Evolutionary conservation across 1,140 invertebrate species (phyloP), one percentile per base, ranked within the genome.

Genomic region (Cyclargus thomasi): DNA sequence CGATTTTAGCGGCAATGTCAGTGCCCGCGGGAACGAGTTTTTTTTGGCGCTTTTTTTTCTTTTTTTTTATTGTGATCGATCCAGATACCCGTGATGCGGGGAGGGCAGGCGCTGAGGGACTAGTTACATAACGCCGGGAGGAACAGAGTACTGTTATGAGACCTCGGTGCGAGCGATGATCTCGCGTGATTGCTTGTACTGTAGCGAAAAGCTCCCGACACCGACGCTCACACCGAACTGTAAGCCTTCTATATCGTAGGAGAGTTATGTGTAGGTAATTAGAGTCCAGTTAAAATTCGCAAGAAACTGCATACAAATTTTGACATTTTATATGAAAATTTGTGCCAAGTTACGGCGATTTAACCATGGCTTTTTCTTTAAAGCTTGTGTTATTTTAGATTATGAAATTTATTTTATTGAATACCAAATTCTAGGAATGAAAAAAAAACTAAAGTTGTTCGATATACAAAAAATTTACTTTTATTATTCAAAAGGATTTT

Each of bases 111-210:
- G 74, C 67, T 65, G 55, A 72, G 79, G 79, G 80, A 89, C 85
- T 89, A 86, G 80, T 89, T 88, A 82, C 84, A 78, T 89, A 88
- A 89, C 75, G 75, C 53, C 72, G 74, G 79, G 78, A 82, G 78
- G 72, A 76, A 71, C 53, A 74, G 72, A 81, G 76, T 89, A 89
- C 86, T 81, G 86, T 89, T 89, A 89, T 74, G 78, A 86, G 85
- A 82, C 86, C 85, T 89, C 83, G 81, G 67, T 67, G 69, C 80
- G 87, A 83, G 69, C 87, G 87, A 90, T 88, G 87, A 88, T 87
- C 87, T 87, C 80, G 71, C 67, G 77, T 72, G 83, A 79, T 79
- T 86, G 85, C 80, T 86, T 80, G 83, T 90, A 86, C 86, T 86
- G 85, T 79, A 75, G 85, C 84, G 73, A 86, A 89, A 80, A 83